Percentiles rank a stretch among this genome's conserved stretches.
These are phyloP conservation scores for Tragelaphus strepsiceros DNA, from an alignment of 2,113 vertebrate genomes.

Conservation along the genomic window DNA sequence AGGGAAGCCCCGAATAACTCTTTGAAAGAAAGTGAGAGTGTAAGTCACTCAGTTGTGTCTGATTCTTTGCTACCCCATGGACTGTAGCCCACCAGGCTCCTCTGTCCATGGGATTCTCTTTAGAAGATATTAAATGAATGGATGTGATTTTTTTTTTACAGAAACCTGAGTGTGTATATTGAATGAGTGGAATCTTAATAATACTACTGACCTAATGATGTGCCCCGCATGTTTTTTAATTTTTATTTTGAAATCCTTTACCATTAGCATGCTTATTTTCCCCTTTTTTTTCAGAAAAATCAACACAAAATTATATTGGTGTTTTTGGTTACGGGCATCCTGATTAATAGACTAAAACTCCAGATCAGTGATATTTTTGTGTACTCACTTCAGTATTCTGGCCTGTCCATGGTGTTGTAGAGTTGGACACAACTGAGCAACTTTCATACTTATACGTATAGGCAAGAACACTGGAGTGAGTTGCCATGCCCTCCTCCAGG, in stretches of 20 bases:
- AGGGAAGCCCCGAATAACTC: no score
- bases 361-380: neutral
- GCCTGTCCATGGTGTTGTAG: neutral
- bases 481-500: neutral
- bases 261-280: neutral
- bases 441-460: neutral
- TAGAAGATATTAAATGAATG: neutral
- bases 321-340: neutral
- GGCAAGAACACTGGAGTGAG: neutral
- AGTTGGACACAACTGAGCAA: neutral
- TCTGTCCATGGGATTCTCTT: no score
- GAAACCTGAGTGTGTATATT: neutral
- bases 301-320: neutral
- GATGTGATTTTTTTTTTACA: neutral
- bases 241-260: slow-evolving; percentile 1
- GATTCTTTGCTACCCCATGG: no score
- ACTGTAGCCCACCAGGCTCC: no score
- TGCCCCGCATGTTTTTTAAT: neutral
- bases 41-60: no score
- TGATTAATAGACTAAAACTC: neutral
- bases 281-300: slow-evolving; percentile 37
- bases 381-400: neutral
- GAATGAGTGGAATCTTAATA: neutral
- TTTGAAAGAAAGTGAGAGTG: no score
- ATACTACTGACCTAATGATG: neutral